phyloP scores from a whole-genome alignment of 2,888 invertebrate genomes.

The Polydrusus pterygomalis region DNA sequence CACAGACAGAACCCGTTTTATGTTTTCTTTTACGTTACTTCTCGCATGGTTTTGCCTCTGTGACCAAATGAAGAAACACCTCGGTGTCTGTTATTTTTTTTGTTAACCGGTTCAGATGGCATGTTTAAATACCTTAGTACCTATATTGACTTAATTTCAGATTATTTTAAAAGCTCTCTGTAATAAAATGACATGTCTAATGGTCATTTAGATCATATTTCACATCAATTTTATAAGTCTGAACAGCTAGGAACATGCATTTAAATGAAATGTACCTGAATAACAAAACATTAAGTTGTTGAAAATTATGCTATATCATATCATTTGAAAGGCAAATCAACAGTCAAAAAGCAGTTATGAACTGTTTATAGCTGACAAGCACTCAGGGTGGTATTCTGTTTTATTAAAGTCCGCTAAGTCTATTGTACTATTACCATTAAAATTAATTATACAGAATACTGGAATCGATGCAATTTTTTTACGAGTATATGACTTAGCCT shows the following conservation, averaged over 20 bases:
- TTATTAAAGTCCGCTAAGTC: too few relatives aligned
- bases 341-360: background rate
- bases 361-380: background rate
- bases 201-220: constrained; percentile 25
- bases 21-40: constrained; percentile 32
- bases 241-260: constrained; percentile 29
- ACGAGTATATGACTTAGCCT: too few relatives aligned
- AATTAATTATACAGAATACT: too few relatives aligned
- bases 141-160: constrained; percentile 32
- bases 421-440: too few relatives aligned
- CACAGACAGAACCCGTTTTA: constrained; percentile 53
- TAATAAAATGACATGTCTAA: constrained; percentile 40
- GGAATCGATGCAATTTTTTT: too few relatives aligned
- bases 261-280: constrained; percentile 17
- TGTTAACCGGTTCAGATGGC: constrained; percentile 31
- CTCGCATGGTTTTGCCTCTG: constrained; percentile 41
- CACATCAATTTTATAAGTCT: constrained; percentile 31
- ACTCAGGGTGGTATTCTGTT: too few relatives aligned
- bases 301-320: constrained; percentile 1
- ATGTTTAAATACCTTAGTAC: constrained; percentile 31
- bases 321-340: constrained; percentile 15
- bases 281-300: constrained; percentile 18
- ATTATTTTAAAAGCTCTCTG: constrained; percentile 32
- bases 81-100: constrained; percentile 33
- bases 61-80: constrained; percentile 45